Evolutionary conservation across 2,797 vertebrate species (phyloP), one percentile per base, ranked within the genome.

Genomic region (Hylomyscus alleni): DNA sequence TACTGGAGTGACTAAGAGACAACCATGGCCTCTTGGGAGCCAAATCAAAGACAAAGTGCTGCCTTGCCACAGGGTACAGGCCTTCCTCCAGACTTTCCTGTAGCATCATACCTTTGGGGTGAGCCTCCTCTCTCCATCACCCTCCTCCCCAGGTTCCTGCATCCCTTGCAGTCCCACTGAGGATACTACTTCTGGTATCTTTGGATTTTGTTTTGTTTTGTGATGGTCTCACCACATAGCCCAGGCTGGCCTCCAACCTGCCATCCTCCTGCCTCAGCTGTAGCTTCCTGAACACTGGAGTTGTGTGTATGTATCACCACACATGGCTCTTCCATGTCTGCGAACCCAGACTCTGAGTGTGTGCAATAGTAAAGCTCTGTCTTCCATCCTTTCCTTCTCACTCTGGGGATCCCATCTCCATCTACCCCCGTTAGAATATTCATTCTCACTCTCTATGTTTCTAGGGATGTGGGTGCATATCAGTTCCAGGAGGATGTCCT

Each of bases 101-200:
- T 13, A 11, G 8, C 12, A 0, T 14, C 10, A 34, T 19, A 47
- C 29, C 1, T 37, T 13, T 0, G 0, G 1, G 29, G 12, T 47
- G 11, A 9, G 44, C 52, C 52, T 4, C 54, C 54, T 54, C 54
- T 14, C 14, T 29, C 31, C 19, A 2, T 10, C n/a, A 40, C 29
- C n/a, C n/a, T 58, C 56, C 20, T 29, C 54, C 1, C 34, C n/a
- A 31, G 83, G 40, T 37, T 65, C 84, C 80, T 15, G 44, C n/a
- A 52, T 89, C 52, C 77, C 44, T 60, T 6, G 72, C 8, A 13
- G 34, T 37, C 29, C 19, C 67, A 37, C 56, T 47, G 0, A 6
- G 26, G 22, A 29, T 20, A 19, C 50, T 56, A 37, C 24, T 75
- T 88, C 37, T 44, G 19, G 17, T 31, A 31, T 58, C 37, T 58